Percentiles rank a stretch among this genome's conserved stretches.
Evolutionary conservation across 2,113 vertebrate genomes (phyloP).

Genomic region (Hemicordylus capensis): DNA sequence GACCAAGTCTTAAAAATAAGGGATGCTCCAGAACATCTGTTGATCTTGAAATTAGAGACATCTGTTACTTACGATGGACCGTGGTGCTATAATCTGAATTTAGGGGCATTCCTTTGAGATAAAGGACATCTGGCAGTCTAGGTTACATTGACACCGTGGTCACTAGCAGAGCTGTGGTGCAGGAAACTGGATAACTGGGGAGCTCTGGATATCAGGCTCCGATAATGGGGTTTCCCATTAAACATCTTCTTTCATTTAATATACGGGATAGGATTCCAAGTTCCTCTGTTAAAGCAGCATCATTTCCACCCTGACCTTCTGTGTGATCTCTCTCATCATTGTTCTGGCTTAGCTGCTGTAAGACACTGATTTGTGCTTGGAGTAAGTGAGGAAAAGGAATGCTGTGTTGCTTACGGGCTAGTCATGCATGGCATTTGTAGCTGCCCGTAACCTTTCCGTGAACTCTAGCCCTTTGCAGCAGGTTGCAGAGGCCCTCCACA

Average conservation of each 20-base stretch:
- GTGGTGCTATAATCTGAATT: not conserved
- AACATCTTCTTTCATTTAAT: not conserved
- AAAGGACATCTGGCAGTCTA: not conserved
- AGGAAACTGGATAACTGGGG: not conserved
- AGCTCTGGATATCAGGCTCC: not conserved
- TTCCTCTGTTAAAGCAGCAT: not conserved
- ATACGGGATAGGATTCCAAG: not conserved
- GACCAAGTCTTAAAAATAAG: not conserved
- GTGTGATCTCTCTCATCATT: not conserved
- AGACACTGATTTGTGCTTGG: conserved; percentile 41
- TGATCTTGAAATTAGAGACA: not conserved
- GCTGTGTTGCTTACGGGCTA: conserved; percentile 36
- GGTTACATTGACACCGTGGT: not conserved
- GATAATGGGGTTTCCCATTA: not conserved
- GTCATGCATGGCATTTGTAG: conserved; percentile 53
- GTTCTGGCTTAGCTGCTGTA: conserved; percentile 13
- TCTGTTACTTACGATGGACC: not conserved
- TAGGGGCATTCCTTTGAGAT: not conserved
- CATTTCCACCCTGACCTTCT: not conserved
- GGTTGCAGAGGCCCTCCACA: conserved; percentile 74
- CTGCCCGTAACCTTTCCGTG: conserved; percentile 77
- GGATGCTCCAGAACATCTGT: not conserved
- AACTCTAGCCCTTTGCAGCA: conserved; percentile 77
- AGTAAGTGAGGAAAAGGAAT: conserved; percentile 18
- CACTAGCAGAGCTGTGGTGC: not conserved